A percentile compares a stretch with the other conserved stretches of the same genome.
Evolutionary conservation across 2,113 vertebrate species (phyloP).

Genomic region (Corythornis vintsioides): DNA sequence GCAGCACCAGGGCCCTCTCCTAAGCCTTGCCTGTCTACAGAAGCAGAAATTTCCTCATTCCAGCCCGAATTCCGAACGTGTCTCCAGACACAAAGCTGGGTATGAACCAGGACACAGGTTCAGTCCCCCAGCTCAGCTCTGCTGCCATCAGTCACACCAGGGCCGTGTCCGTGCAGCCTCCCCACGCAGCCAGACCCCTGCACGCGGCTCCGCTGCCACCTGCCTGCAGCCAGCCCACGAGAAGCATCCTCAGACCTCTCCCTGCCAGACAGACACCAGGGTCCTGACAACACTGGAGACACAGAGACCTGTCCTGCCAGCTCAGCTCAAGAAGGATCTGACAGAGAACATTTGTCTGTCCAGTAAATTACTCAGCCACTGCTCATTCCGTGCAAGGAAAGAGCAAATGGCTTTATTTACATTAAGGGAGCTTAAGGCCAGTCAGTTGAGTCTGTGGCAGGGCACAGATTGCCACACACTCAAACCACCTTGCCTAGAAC

Average conservation of each 20-base stretch:
- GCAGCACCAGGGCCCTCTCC: neutral
- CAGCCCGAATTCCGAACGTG: neutral
- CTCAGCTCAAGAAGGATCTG: neutral
- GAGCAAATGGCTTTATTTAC: neutral
- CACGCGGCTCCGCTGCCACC: neutral
- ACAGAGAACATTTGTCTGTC: neutral
- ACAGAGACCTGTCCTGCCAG: neutral
- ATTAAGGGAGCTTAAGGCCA: neutral
- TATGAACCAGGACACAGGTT: neutral
- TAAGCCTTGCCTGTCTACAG: conserved; percentile 10
- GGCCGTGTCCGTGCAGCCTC: neutral
- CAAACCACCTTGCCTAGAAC: neutral
- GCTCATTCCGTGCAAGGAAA: neutral
- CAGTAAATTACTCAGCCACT: neutral
- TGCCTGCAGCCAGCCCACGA: neutral
- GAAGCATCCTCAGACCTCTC: neutral
- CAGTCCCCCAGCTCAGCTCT: neutral
- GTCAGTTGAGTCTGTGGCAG: neutral
- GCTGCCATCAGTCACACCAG: neutral
- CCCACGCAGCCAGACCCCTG: neutral
- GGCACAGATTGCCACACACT: neutral
- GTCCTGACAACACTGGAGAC: neutral
- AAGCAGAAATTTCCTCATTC: neutral
- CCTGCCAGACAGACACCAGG: neutral
- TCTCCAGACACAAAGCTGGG: neutral